A percentile compares a stretch with the other conserved stretches of the same genome.
These are phyloP conservation scores for Glandiceps talaboti DNA, from an alignment of 53 echinoderm and acorn worm genomes.

Conservation along the genomic window DNA sequence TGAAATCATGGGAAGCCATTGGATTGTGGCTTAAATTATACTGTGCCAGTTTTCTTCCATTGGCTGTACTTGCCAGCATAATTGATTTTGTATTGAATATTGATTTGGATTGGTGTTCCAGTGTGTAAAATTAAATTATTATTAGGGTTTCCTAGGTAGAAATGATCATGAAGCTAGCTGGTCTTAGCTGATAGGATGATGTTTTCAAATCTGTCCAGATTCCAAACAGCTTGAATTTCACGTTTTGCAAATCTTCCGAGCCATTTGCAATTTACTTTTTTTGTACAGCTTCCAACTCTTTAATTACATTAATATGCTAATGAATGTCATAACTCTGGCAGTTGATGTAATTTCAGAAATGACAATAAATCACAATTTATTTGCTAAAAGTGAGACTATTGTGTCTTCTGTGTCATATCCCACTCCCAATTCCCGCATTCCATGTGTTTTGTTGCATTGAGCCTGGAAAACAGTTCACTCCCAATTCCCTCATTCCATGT, in stretches of 20 bases:
- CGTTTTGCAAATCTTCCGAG: not conserved
- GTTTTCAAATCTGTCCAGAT: not conserved
- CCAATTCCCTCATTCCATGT: too few species aligned
- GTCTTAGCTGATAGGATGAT: not conserved
- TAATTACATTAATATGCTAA: not conserved
- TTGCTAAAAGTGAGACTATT: not conserved
- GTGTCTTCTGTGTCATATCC: not conserved
- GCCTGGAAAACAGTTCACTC: too few species aligned
- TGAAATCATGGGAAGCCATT: too few species aligned
- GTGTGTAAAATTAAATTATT: not conserved
- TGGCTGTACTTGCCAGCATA: too few species aligned
- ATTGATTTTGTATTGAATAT: not conserved
- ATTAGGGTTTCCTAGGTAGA: not conserved
- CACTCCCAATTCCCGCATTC: too few species aligned
- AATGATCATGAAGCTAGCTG: not conserved
- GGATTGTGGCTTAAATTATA: too few species aligned
- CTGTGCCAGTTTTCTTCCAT: too few species aligned
- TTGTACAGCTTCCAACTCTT: not conserved
- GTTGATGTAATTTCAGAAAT: not conserved
- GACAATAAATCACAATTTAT: not conserved
- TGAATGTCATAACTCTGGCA: not conserved
- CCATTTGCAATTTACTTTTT: not conserved
- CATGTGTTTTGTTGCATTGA: too few species aligned
- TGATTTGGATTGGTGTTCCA: not conserved
- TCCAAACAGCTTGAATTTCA: not conserved